phyloP scores from a whole-genome alignment of 2,113 vertebrate species.

The Melanostigma gelatinosum region DNA sequence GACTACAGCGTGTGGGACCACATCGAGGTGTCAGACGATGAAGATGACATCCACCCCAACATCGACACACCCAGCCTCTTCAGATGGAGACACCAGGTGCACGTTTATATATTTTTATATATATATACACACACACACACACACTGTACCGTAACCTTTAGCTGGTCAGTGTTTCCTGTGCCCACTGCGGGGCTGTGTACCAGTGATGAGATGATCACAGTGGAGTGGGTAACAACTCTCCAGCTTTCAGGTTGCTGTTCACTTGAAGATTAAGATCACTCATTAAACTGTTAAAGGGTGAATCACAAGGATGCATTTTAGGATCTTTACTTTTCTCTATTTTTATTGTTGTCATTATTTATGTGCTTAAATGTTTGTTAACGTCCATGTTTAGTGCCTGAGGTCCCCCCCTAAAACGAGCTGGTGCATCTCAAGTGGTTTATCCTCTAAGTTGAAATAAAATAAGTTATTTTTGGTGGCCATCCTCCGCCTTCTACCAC shows the following conservation, averaged over 20 bases:
- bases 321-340: no score
- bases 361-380: no score
- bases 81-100: conserved; percentile 96
- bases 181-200: not conserved
- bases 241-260: not conserved
- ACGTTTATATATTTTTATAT: not conserved
- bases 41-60: conserved; percentile 96
- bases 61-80: conserved; percentile 97
- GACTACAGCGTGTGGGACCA: conserved; percentile 99
- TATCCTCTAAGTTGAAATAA: no score
- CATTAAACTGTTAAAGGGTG: no score
- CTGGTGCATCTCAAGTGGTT: no score
- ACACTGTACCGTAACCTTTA: not conserved
- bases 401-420: no score
- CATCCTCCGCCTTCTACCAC: not conserved
- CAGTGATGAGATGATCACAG: not conserved
- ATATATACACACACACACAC: no score
- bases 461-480: not conserved
- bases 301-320: no score
- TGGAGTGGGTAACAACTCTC: not conserved
- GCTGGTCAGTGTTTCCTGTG: not conserved
- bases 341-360: no score
- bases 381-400: no score
- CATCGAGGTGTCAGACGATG: conserved; percentile 97
- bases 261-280: not conserved